phyloP scores from a whole-genome alignment of 1,140 invertebrate species.

The Brachionus koreanus region DNA sequence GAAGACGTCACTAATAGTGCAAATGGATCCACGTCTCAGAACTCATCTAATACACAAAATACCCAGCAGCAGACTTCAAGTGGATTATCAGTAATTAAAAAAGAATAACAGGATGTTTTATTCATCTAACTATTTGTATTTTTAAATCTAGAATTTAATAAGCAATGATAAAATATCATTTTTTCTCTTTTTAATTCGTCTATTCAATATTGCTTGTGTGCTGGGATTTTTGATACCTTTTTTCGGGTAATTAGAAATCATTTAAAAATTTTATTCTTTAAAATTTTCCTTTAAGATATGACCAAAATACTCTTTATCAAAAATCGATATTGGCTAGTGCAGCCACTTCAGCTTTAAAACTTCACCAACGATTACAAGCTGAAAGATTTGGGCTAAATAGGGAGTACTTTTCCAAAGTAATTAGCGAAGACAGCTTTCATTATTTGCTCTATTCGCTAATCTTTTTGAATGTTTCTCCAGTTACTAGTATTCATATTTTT shows the following conservation, averaged over 20 bases:
- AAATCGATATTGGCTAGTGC: conserved; percentile 84
- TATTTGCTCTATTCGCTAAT: conserved; percentile 90
- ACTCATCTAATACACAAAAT: not conserved
- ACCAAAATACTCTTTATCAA: conserved; percentile 64
- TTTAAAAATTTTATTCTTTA: too few relatives aligned
- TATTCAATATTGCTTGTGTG: conserved; percentile 76
- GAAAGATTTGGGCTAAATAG: conserved; percentile 69
- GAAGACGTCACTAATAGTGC: not conserved
- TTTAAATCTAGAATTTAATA: conserved; percentile 65
- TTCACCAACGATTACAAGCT: conserved; percentile 82
- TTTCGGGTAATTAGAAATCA: conserved; percentile 72
- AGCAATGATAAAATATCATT: conserved; percentile 77
- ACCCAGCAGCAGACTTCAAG: not conserved
- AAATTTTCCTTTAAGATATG: not conserved
- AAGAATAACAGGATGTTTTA: not conserved
- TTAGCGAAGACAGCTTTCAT: conserved; percentile 89
- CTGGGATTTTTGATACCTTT: conserved; percentile 78
- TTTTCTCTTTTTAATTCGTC: conserved; percentile 73
- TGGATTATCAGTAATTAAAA: not conserved
- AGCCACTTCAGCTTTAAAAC: conserved; percentile 81
- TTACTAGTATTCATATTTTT: conserved; percentile 78
- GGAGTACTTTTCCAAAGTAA: conserved; percentile 72
- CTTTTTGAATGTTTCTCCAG: conserved; percentile 80
- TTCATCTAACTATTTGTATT: too few relatives aligned
- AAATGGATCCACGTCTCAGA: not conserved